Percentiles rank a stretch among this genome's conserved stretches.
These are phyloP conservation scores for Ctenopoma multispine DNA, from an alignment of 2,797 vertebrate species.

Conservation along the genomic window DNA sequence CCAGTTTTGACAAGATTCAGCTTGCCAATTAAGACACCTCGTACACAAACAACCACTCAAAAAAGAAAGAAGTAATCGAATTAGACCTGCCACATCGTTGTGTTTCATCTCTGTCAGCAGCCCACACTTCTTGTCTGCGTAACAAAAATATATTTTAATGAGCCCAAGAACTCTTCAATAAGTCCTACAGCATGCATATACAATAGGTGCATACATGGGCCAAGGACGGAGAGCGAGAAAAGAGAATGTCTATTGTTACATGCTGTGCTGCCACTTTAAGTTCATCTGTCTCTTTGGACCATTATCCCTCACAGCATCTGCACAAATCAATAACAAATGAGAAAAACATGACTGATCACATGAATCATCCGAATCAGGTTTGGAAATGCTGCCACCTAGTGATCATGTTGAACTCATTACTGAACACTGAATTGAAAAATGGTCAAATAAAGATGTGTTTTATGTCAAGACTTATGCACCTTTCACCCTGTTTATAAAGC, in stretches of 20 bases:
- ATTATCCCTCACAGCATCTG: background rate
- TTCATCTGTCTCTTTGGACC: background rate
- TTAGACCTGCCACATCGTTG: slow-evolving; percentile 12
- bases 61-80: background rate
- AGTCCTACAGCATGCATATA: background rate
- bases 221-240: background rate
- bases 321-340: slow-evolving; percentile 13
- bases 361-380: slow-evolving; percentile 19
- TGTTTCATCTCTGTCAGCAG: slow-evolving; percentile 1
- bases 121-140: background rate
- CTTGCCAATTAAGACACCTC: slow-evolving; percentile 40
- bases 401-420: background rate
- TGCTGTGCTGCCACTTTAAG: background rate
- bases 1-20: slow-evolving; percentile 43
- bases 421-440: background rate
- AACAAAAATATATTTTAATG: background rate
- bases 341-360: background rate
- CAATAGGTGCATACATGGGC: background rate
- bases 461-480: background rate
- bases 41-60: slow-evolving; percentile 1
- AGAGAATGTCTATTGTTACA: background rate
- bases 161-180: background rate
- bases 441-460: background rate
- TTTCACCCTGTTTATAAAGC: background rate
- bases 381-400: slow-evolving; percentile 77